Evolutionary conservation across 1,140 invertebrate genomes (phyloP).

Genomic region (Diachasmimorpha longicaudata): DNA sequence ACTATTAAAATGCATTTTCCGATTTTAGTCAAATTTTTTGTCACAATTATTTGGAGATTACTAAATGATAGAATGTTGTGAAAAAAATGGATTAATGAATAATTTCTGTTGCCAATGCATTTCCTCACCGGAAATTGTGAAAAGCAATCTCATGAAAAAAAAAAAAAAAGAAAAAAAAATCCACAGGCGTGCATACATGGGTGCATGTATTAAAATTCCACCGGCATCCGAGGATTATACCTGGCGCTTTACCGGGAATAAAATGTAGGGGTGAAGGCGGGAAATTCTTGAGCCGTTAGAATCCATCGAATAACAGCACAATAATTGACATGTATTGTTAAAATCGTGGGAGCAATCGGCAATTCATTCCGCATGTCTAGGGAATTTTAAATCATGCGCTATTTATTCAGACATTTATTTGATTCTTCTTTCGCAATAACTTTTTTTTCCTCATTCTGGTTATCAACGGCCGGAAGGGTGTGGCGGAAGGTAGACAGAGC

Average conservation of each 20-base stretch:
- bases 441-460: background rate
- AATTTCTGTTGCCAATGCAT: too few species aligned
- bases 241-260: background rate
- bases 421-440: background rate
- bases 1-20: too few species aligned
- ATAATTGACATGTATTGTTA: background rate
- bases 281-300: background rate
- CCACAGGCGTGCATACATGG: background rate
- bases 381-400: background rate
- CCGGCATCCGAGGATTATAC: background rate
- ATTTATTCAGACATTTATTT: background rate
- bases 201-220: background rate
- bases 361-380: background rate
- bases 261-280: background rate
- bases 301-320: background rate
- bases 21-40: background rate
- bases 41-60: too few species aligned
- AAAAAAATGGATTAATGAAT: too few species aligned
- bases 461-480: slow-evolving; percentile 8
- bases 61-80: too few species aligned
- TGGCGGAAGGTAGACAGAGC: slow-evolving; percentile 1
- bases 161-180: background rate
- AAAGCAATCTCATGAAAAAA: background rate
- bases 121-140: background rate
- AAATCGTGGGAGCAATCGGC: background rate